Evolutionary conservation across 92 coral and sea anemone species (phyloP).

Genomic region (Parazoanthus darwini): DNA sequence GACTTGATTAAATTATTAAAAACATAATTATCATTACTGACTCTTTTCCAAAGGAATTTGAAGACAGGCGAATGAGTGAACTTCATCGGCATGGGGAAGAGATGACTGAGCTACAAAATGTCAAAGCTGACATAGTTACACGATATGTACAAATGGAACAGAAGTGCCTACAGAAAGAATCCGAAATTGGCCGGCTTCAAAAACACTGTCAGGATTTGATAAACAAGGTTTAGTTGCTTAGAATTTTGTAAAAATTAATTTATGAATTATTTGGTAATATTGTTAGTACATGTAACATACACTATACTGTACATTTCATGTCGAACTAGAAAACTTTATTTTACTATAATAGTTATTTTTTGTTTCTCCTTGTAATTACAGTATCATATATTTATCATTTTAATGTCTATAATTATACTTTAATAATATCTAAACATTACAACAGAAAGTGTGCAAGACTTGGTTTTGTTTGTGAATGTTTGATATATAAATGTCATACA

Average conservation of each 20-base stretch:
- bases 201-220: slow-evolving; percentile 77
- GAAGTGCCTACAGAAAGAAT: slow-evolving; percentile 75
- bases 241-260: too few relatives aligned
- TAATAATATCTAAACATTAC: not conserved
- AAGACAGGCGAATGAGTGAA: slow-evolving; percentile 80
- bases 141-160: slow-evolving; percentile 79
- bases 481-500: too few relatives aligned
- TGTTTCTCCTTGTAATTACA: too few relatives aligned
- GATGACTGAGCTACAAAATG: slow-evolving; percentile 70
- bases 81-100: slow-evolving; percentile 95
- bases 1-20: not conserved
- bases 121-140: slow-evolving; percentile 74
- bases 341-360: too few relatives aligned
- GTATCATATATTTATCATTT: too few relatives aligned
- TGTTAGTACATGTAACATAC: not conserved
- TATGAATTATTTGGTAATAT: not conserved
- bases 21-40: not conserved
- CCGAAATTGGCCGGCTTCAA: slow-evolving; percentile 76
- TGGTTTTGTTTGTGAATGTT: not conserved
- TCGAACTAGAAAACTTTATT: not conserved
- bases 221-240: slow-evolving; percentile 52
- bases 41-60: slow-evolving; percentile 72
- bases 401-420: too few relatives aligned
- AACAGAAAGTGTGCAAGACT: too few relatives aligned
- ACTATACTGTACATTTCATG: not conserved